These are phyloP conservation scores for Rhingia campestris DNA, from an alignment of 2,888 invertebrate genomes.

Conservation along the genomic window DNA sequence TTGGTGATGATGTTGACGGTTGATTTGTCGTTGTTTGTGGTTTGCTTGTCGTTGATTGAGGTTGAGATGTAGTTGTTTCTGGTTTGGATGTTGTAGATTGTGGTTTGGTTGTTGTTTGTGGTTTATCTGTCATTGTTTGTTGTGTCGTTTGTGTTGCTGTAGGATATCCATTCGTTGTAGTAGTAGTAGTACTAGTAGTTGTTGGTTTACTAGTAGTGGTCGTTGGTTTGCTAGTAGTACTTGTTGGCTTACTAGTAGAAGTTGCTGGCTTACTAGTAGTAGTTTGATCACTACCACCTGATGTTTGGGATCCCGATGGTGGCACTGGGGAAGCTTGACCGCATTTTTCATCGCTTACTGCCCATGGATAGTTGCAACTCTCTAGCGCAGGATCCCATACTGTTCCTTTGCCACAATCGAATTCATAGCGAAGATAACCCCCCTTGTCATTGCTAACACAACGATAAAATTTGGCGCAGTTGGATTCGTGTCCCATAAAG, in stretches of 20 bases:
- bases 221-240: conserved; percentile 65
- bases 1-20: neutral
- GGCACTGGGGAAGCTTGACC: conserved; percentile 65
- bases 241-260: too few species aligned
- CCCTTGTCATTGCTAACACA: conserved; percentile 85
- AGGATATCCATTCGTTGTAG: conserved; percentile 23
- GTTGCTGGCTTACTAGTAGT: conserved; percentile 66
- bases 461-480: conserved; percentile 86
- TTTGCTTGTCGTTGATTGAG: conserved; percentile 12
- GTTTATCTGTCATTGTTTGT: conserved; percentile 13
- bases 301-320: conserved; percentile 61
- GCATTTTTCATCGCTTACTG: conserved; percentile 76
- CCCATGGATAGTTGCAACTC: conserved; percentile 76
- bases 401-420: conserved; percentile 85
- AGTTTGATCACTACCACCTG: conserved; percentile 49
- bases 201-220: neutral
- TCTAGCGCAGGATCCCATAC: conserved; percentile 83
- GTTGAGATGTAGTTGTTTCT: conserved; percentile 17
- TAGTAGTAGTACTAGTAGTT: conserved; percentile 11
- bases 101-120: conserved; percentile 11
- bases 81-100: conserved; percentile 31
- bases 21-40: conserved; percentile 30
- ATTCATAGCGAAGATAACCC: conserved; percentile 85
- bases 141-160: conserved; percentile 43
- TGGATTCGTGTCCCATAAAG: conserved; percentile 80